Evolutionary conservation across 2,797 vertebrate species (phyloP), one percentile per base, ranked within the genome.

Genomic region (Pogoniulus pusillus): DNA sequence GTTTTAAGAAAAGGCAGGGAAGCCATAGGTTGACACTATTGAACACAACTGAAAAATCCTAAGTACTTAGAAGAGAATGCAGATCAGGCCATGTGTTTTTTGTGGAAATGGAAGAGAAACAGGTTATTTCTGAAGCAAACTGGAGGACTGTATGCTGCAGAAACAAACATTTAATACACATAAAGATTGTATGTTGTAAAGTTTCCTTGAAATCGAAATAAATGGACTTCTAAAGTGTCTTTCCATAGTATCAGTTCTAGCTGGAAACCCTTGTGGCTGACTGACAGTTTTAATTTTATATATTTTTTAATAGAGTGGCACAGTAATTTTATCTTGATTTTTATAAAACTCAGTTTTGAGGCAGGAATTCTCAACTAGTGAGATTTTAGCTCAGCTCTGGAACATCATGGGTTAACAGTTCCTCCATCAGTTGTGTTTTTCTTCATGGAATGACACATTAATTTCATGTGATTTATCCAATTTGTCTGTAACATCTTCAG

Each of bases 21-120:
- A 49, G 8, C 18, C 4, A 1, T 37, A 51, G 19, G 7, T 20
- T 10, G 4, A 9, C 26, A 14, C 14, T 24, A 5, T 1, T 35
- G 47, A 86, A 65, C 24, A 7, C 32, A 53, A 10, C 41, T 41
- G 10, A 89, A 75, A 80, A 85, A 66, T 20, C 26, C 16, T 14
- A 45, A 29, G 6, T 76, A 20, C 51, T 64, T 54, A 68, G 16
- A 20, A 6, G 26, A 35, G 45, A 83, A 93, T 43, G 3, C 18
- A 68, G 9, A 59, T 15, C 2, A 22, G 45, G n/a, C 55, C 18
- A 17, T 15, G 3, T 57, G 9, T 3, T 76, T 72, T 60, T 79
- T 39, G 20, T 47, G 14, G 45, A n/a, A 47, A 41, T 32, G 60
- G 8, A 26, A 49, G 30, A 65, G 9, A 66, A 79, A 59, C 4